A percentile compares a stretch with the other conserved stretches of the same genome.
Conservation (phyloP, 2,113 vertebrate genomes). For the Alethe diademata region DNA sequence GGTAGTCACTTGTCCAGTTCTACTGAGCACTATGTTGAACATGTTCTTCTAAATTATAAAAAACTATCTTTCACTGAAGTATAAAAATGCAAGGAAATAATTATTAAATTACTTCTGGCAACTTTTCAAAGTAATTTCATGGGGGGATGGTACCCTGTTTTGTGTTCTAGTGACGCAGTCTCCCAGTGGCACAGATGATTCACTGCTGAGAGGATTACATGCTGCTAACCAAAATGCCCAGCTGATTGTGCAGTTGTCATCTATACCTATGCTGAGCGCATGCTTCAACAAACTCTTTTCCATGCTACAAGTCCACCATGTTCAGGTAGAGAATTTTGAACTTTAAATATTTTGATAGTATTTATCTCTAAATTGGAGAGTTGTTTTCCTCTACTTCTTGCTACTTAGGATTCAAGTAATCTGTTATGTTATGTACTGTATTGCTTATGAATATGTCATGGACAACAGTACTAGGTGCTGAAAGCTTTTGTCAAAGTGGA, state of each 20-base stretch:
- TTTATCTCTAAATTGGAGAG: neutral
- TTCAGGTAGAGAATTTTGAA: constrained; percentile 82
- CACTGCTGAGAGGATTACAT: constrained; percentile 88
- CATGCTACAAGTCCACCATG: constrained; percentile 96
- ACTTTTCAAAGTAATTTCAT: neutral
- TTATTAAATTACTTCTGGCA: neutral
- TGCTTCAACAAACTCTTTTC: constrained; percentile 99
- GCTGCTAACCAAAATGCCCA: constrained; percentile 78
- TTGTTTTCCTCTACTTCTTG: neutral
- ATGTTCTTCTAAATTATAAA: neutral
- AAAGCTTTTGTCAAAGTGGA: neutral
- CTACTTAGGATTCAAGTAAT: neutral
- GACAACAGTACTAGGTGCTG: neutral
- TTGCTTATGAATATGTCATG: neutral
- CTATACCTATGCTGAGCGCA: constrained; percentile 92
- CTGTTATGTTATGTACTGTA: neutral
- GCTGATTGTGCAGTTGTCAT: constrained; percentile 87
- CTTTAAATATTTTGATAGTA: neutral
- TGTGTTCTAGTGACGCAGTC: constrained; percentile 83
- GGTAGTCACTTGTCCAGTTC: neutral
- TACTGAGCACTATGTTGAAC: rapidly evolving
- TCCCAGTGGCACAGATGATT: constrained; percentile 93
- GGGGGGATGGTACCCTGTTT: neutral
- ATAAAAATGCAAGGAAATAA: neutral
- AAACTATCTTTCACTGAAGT: neutral